A percentile compares a stretch with the other conserved stretches of the same genome.
Evolutionary conservation across 1,140 invertebrate species (phyloP).

Genomic region (Acromyrmex charruanus): DNA sequence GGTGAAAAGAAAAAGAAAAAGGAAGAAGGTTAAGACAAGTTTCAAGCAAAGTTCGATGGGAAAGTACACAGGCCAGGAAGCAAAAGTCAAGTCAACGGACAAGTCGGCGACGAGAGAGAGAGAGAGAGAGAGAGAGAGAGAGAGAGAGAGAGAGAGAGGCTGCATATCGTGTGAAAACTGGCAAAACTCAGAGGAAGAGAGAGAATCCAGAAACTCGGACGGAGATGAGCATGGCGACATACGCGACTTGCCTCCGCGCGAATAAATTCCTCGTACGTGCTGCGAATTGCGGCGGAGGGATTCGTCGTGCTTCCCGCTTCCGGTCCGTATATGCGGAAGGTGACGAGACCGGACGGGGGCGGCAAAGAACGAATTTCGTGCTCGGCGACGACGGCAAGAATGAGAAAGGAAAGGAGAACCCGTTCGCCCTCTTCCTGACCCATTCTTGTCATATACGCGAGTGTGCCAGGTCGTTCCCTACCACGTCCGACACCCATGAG

Average conservation of each 20-base stretch:
- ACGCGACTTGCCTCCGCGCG: constrained; percentile 74
- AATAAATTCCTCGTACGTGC: constrained; percentile 81
- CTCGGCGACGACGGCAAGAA: constrained; percentile 4
- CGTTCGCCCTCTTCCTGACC: constrained; percentile 11
- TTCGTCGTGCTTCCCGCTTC: constrained; percentile 58
- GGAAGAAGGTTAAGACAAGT: constrained; percentile 36
- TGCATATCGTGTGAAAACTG: constrained; percentile 40
- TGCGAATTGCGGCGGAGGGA: constrained; percentile 67
- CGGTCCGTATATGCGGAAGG: constrained; percentile 57
- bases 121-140: background rate
- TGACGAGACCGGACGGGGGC: constrained; percentile 29
- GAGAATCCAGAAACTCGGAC: constrained; percentile 64
- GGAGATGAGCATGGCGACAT: constrained; percentile 73
- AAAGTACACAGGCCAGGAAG: constrained; percentile 44
- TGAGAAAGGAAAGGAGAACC: constrained; percentile 37
- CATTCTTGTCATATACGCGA: constrained; percentile 58
- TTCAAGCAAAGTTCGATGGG: constrained; percentile 42
- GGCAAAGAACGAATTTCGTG: constrained; percentile 65
- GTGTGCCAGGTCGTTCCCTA: constrained; percentile 43
- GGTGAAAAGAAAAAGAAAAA: background rate
- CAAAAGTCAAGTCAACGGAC: constrained; percentile 58
- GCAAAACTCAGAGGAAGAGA: constrained; percentile 51
- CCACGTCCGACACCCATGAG: constrained; percentile 65
- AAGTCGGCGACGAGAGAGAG: constrained; percentile 28
- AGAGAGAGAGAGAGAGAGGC: background rate